Evolutionary conservation across 2,113 vertebrate species (phyloP), one percentile per base, ranked within the genome.

Genomic region (Hippocampus barbouri): DNA sequence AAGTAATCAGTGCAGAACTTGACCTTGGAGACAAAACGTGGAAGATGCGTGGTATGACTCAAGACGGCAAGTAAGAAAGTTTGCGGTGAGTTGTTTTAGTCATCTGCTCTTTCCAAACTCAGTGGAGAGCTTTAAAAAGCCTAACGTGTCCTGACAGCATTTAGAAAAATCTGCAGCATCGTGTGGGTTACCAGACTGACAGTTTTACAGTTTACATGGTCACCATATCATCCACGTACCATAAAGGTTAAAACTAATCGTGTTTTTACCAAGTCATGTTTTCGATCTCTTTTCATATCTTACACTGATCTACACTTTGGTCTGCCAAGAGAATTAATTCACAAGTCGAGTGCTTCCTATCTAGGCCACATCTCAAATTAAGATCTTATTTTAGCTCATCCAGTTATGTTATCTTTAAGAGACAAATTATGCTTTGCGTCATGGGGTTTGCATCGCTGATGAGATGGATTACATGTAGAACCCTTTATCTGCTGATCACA

Each of bases 381-480:
- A 69, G 51, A 38, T 78, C 79, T 85, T 70, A 74, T 76, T 82
- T 78, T 80, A 81, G 74, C 81, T 78, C 80, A 40, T 80, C 80
- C 75, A 49, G 73, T 63, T 69, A 79, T 79, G 79, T 77, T 69
- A 82, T 85, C 74, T 82, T 76, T 71, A 70, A 77, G 75, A 87
- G 81, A 87, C 80, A 85, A 87, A 89, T 88, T 74, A 86, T 79
- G 83, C 77, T 83, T 78, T 68, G 66, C 72, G 76, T 82, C 82
- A 80, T 69, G 57, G 71, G 54, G 77, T 68, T 77, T 74, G 34
- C 68, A 82, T 83, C 77, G 45, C 71, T 87, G 86, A 90, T 89
- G 71, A 83, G 74, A 73, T 82, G 74, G 83, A 83, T 82, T 75
- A 79, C 53, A 43, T 80, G 83, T 34, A 60, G 63, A 11, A 14